Evolutionary conservation across 1,140 invertebrate species (phyloP).

Genomic region (Conus ventricosus): DNA sequence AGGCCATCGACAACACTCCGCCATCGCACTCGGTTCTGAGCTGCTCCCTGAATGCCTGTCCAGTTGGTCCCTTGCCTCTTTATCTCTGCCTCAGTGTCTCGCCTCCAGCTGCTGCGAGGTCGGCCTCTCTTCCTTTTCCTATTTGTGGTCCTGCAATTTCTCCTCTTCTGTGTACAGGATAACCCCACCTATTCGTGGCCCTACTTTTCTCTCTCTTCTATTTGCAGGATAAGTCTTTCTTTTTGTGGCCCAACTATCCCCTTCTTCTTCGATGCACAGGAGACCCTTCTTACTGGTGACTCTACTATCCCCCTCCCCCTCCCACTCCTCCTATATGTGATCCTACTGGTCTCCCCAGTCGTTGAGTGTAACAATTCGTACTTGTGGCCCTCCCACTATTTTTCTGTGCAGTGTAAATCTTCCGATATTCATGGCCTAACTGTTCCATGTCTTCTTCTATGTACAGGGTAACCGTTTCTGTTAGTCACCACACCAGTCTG

Average conservation of each 20-base stretch:
- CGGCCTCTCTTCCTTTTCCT: neutral
- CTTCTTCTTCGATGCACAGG: neutral
- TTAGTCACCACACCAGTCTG: neutral
- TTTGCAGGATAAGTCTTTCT: too few relatives aligned
- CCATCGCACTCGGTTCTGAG: too few relatives aligned
- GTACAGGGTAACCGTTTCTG: slow-evolving; percentile 36
- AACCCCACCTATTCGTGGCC: too few relatives aligned
- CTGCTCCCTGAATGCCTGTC: too few relatives aligned
- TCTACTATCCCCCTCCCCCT: too few relatives aligned
- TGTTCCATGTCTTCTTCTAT: slow-evolving; percentile 28
- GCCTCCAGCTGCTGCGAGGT: neutral
- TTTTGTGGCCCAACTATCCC: too few relatives aligned
- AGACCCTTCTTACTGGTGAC: too few relatives aligned
- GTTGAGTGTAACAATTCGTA: too few relatives aligned
- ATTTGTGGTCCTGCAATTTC: slow-evolving; percentile 37
- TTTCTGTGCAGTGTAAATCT: neutral
- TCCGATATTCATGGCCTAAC: slow-evolving; percentile 50
- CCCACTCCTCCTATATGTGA: too few relatives aligned
- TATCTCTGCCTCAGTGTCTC: neutral
- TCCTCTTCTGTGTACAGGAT: neutral
- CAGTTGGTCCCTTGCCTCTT: neutral
- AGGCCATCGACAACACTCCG: too few relatives aligned
- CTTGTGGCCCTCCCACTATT: too few relatives aligned
- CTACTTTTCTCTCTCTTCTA: neutral
- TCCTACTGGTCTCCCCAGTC: too few relatives aligned